These are phyloP conservation scores for Eidolon helvum DNA, from an alignment of 2,113 vertebrate genomes.

Conservation along the genomic window DNA sequence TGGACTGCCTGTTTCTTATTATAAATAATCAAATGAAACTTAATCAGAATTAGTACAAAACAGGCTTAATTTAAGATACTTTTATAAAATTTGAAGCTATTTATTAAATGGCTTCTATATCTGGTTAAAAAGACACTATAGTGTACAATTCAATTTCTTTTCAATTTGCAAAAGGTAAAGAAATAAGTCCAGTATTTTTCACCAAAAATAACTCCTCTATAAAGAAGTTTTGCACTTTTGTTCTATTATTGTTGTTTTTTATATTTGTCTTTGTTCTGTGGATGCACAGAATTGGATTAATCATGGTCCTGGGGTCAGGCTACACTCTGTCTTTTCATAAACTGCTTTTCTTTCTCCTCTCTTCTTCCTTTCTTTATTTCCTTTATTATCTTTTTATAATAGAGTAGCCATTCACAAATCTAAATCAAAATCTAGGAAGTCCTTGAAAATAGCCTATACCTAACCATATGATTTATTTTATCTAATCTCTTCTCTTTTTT, in stretches of 20 bases:
- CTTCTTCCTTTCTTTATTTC: background rate
- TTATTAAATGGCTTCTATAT: background rate
- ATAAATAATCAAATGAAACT: background rate
- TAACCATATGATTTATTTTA: background rate
- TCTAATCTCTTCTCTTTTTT: background rate
- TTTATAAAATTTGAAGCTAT: background rate
- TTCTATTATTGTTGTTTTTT: background rate
- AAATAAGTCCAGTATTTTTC: background rate
- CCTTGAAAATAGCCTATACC: background rate
- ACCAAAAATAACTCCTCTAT: background rate
- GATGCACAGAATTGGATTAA: background rate
- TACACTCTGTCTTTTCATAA: background rate
- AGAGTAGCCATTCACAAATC: background rate
- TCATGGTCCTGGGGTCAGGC: background rate
- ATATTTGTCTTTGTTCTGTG: background rate
- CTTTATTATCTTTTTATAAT: background rate
- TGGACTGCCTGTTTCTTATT: background rate
- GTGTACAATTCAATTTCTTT: background rate
- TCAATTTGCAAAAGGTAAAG: background rate
- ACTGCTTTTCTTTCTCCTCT: background rate
- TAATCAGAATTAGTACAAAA: background rate
- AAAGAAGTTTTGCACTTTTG: background rate
- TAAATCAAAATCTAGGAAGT: background rate
- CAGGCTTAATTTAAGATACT: background rate
- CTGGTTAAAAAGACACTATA: background rate